Percentiles rank a stretch among this genome's conserved stretches.
phyloP scores from a whole-genome alignment of 1,140 invertebrate species.

The Brachionus asplanchnoidis region DNA sequence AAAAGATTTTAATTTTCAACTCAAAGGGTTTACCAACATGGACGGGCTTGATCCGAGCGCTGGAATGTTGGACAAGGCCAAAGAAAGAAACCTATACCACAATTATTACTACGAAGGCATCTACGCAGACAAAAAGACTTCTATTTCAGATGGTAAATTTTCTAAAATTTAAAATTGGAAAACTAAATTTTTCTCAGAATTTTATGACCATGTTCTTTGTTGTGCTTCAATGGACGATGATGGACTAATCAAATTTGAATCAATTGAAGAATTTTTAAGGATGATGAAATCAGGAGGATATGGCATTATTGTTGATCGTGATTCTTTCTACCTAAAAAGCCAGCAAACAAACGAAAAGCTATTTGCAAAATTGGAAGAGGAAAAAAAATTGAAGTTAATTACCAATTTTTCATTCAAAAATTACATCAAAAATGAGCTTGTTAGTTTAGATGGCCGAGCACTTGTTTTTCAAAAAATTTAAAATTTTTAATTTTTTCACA shows the following conservation, averaged over 20 bases:
- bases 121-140: not conserved
- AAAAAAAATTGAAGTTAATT: not conserved
- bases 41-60: not conserved
- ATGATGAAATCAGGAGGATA: not conserved
- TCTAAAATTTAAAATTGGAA: not conserved
- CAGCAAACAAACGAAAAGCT: not conserved
- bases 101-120: not conserved
- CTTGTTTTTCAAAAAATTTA: constrained; percentile 4
- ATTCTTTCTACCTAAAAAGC: not conserved
- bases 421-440: not conserved
- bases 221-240: constrained; percentile 1
- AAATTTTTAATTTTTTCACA: not conserved
- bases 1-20: not conserved
- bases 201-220: not conserved
- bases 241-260: constrained; percentile 2
- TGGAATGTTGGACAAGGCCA: constrained; percentile 18
- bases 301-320: not conserved
- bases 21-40: not conserved
- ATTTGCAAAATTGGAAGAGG: not conserved
- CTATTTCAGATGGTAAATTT: not conserved
- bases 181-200: not conserved
- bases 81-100: constrained; percentile 17
- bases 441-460: not conserved
- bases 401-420: not conserved
- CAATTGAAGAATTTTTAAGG: constrained; percentile 1